Evolutionary conservation across 2,797 vertebrate genomes (phyloP), one percentile per base, ranked within the genome.

Genomic region (Nasua narica): DNA sequence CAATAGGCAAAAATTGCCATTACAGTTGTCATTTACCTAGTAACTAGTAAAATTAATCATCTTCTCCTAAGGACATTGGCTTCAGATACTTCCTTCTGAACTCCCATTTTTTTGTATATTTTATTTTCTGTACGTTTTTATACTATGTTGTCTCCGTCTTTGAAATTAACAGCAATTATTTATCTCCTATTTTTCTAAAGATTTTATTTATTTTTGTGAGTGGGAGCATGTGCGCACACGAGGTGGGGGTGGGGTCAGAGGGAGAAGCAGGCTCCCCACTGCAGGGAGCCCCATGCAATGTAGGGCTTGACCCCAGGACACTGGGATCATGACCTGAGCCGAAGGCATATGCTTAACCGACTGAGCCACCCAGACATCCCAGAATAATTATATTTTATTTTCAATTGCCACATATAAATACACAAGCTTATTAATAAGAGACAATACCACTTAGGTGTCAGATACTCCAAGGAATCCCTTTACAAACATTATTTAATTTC

Each of bases 131-230:
- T 86, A 91, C 18, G 25, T 76, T 89, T 92, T 46, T 86, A 10
- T 19, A 48, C 5, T n/a, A 14, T 37, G 19, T 3, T 72, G 10
- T 81, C 67, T 43, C 62, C 32, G 13, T 88, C 77, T 88, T 62
- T 87, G 25, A 91, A 88, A 58, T 78, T 27, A 96, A 67, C 5
- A 93, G 43, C 32, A 85, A 37, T 84, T 70, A n/a, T 60, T 96
- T 79, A 85, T 32, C 40, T 83, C 46, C 50, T 70, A 27, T 76
- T 70, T 35, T 65, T n/a, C 60, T 65, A 18, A 65, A n/a, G 15
- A n/a, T n/a, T 16, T 65, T 65, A 65, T 23, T 56, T 56, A 56
- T n/a, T 65, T 65, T 65, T n/a, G 32, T 65, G 32, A 65, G 29
- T 32, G 29, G 6, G 60, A 65, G 29, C 3, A 0, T 7, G 3